Evolutionary conservation across 2,797 vertebrate genomes (phyloP), one percentile per base, ranked within the genome.

Genomic region (Gymnocypris eckloni): DNA sequence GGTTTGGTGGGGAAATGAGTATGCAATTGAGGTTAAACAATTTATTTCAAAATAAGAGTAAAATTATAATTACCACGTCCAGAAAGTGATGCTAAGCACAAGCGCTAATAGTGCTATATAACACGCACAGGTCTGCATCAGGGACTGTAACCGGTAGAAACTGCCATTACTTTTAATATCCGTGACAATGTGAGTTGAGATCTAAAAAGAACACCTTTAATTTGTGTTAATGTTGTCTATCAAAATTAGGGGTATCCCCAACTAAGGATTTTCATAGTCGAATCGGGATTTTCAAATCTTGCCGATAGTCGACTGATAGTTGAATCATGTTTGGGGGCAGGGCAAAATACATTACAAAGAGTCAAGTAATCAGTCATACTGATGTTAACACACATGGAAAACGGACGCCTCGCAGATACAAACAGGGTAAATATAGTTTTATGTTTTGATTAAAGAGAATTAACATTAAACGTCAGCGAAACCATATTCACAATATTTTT

Each of bases 131-230:
- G 25, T 71, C 81, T 72, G 39, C 39, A 72, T 72, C 81, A 73
- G 81, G 69, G 28, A 83, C 56, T 75, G 56, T 39, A 48, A 75
- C 16, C 7, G 56, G 12, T n/a, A 50, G 28, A 50, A 83, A 64
- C 81, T 75, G 81, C 71, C 81, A 82, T 48, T 73, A 61, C 50
- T 72, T n/a, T 73, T 28, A 50, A 20, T 61, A 75, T 50, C 15
- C 33, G 48, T 54, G 25, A 52, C 64, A 70, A 70, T 52, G 66
- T 81, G 59, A 50, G 64, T 39, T 37, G 79, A 11, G 15, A 54
- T 71, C 67, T 82, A 45, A 75, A 75, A 50, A 25, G 6, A 37
- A 64, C 16, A 83, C 71, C 81, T 83, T 83, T 75, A 50, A 64
- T 61, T 61, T 64, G 71, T 83, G 71, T 83, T 66, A 45, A 39